Conservation (phyloP, 2,113 vertebrate genomes). For the Neopipo cinnamomea region DNA sequence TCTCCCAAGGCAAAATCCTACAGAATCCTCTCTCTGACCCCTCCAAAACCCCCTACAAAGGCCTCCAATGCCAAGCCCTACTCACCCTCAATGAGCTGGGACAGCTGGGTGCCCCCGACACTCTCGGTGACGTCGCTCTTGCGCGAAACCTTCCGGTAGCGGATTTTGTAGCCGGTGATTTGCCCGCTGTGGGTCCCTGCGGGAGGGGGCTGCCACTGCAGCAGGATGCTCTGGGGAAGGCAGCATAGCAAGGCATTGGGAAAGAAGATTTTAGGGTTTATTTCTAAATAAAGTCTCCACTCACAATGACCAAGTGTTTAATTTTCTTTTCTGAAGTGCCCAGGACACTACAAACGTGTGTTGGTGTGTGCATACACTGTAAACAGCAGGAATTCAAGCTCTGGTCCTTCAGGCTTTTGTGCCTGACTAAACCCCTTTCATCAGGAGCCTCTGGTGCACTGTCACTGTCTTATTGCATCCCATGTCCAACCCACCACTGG, state of each 20-base stretch:
- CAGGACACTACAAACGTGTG: fast-evolving
- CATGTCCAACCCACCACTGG: background rate
- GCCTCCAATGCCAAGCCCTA: background rate
- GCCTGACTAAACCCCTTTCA: background rate
- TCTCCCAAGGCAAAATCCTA: background rate
- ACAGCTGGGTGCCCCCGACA: slow-evolving; percentile 85
- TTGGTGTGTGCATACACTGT: too few species aligned
- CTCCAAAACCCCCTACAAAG: background rate
- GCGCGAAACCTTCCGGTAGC: slow-evolving; percentile 90
- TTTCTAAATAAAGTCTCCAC: background rate
- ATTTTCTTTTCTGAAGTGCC: background rate
- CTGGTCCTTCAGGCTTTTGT: background rate
- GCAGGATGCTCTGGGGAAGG: slow-evolving; percentile 83
- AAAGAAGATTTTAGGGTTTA: background rate
- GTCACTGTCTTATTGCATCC: background rate
- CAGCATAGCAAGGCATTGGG: background rate
- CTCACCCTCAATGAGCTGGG: slow-evolving; percentile 89
- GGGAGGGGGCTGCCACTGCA: slow-evolving; percentile 93
- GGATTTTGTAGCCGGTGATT: slow-evolving; percentile 91
- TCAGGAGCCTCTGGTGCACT: background rate
- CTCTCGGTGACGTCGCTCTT: slow-evolving; percentile 90
- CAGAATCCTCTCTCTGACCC: fast-evolving
- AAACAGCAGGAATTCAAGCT: background rate
- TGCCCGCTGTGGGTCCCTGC: slow-evolving; percentile 86
- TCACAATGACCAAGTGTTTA: background rate